These are phyloP conservation scores for Drosophila carrolli DNA, from an alignment of 1,140 invertebrate species.

Conservation along the genomic window DNA sequence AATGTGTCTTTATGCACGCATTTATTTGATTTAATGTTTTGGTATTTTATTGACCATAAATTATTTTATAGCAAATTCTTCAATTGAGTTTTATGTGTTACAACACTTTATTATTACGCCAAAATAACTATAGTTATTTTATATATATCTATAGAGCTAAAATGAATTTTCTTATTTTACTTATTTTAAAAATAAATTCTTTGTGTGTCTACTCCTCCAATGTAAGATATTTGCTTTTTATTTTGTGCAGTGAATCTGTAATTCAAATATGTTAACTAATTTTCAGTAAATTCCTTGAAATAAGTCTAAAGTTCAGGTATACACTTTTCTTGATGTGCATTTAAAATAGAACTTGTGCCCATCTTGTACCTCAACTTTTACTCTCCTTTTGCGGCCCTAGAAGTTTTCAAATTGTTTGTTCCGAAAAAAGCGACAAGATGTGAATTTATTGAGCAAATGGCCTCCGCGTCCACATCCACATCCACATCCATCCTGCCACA, in stretches of 20 bases:
- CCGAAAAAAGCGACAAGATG: constrained; percentile 31
- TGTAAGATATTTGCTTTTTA: neutral
- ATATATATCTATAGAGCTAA: no score
- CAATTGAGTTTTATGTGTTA: no score
- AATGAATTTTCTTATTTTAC: no score
- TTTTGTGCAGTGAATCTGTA: neutral
- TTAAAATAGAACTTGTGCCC: constrained; percentile 8
- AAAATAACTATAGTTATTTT: no score
- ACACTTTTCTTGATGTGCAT: neutral
- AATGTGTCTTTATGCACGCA: neutral
- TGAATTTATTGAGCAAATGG: constrained; percentile 60
- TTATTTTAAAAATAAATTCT: neutral
- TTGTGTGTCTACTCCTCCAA: no score
- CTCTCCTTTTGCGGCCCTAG: constrained; percentile 8
- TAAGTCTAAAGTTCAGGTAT: neutral
- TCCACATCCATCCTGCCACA: constrained; percentile 4
- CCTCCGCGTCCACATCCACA: constrained; percentile 7
- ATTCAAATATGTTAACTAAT: neutral
- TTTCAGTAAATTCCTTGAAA: neutral
- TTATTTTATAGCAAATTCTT: neutral
- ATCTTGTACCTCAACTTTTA: constrained; percentile 13
- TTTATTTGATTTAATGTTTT: neutral
- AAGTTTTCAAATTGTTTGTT: constrained; percentile 54
- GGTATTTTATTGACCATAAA: neutral
- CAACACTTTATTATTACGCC: no score